Evolutionary conservation across 2,797 vertebrate genomes (phyloP).

Genomic region (Coreius guichenoti): DNA sequence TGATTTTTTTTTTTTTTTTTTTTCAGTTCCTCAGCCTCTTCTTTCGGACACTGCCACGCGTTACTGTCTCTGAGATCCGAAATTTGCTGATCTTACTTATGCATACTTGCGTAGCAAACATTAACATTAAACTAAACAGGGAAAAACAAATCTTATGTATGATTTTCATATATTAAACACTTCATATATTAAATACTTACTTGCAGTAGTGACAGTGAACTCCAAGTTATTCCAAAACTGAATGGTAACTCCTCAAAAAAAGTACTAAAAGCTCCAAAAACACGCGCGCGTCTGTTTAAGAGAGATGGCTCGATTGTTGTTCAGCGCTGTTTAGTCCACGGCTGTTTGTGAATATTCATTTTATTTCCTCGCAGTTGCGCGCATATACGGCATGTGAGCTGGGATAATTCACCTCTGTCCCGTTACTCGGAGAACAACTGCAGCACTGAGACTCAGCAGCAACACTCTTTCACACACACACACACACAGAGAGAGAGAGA

Average conservation of each 20-base stretch:
- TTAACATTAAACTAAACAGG: background rate
- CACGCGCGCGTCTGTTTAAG: background rate
- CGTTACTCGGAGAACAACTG: slow-evolving; percentile 48
- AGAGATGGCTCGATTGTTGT: slow-evolving; percentile 23
- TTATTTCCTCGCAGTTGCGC: slow-evolving; percentile 51
- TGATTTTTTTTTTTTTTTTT: background rate
- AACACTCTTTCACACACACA: slow-evolving; percentile 53
- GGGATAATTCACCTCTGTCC: slow-evolving; percentile 51
- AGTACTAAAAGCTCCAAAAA: background rate
- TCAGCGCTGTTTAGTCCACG: slow-evolving; percentile 47
- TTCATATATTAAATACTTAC: slow-evolving; percentile 29
- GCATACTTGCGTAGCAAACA: background rate
- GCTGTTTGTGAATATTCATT: slow-evolving; percentile 51
- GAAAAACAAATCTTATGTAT: background rate
- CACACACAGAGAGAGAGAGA: background rate
- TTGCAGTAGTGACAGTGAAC: slow-evolving; percentile 16
- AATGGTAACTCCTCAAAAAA: slow-evolving; percentile 14
- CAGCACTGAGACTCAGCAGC: slow-evolving; percentile 32
- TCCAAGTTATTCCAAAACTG: slow-evolving; percentile 37
- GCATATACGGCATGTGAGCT: slow-evolving; percentile 34
- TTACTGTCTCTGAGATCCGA: slow-evolving; percentile 37
- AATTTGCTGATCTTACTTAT: background rate
- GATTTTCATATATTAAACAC: background rate
- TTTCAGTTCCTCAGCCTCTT: slow-evolving; percentile 11
- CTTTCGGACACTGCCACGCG: slow-evolving; percentile 46